Percentiles rank a stretch among this genome's conserved stretches.
phyloP scores from a whole-genome alignment of 2,797 vertebrate genomes.

The Gallinago solitaria region DNA sequence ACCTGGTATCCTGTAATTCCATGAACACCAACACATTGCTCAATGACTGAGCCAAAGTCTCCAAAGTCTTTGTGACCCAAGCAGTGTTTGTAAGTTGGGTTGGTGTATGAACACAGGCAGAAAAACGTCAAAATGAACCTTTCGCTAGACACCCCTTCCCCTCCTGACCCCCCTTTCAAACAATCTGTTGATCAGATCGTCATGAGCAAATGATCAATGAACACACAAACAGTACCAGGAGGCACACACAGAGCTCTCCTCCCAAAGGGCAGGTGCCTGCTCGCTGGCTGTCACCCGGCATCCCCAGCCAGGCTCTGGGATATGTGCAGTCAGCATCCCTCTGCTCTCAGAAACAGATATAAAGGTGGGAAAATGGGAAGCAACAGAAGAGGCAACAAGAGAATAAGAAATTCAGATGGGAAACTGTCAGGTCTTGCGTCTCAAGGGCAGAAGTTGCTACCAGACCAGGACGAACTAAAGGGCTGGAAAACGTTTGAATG shows the following conservation, averaged over 20 bases:
- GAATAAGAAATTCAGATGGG: neutral
- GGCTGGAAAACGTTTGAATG: neutral
- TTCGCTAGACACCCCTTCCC: neutral
- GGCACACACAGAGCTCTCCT: neutral
- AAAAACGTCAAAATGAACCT: neutral
- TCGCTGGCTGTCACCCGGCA: rapidly evolving
- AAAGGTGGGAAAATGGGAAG: neutral
- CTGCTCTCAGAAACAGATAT: neutral
- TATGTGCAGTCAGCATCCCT: rapidly evolving
- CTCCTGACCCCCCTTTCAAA: neutral
- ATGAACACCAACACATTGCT: rapidly evolving
- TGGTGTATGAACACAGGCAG: neutral
- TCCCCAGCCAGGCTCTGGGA: neutral
- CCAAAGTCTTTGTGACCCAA: neutral
- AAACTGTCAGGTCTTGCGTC: neutral
- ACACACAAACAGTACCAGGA: neutral
- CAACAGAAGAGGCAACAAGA: neutral
- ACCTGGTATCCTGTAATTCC: neutral
- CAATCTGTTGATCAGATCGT: rapidly evolving
- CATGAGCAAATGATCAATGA: neutral
- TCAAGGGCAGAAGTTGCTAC: neutral
- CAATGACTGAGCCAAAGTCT: neutral
- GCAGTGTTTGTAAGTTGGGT: neutral
- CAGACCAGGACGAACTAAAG: neutral
- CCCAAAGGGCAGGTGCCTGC: rapidly evolving